These are phyloP conservation scores for Capricornis sumatraensis DNA, from an alignment of 2,113 vertebrate species.

Conservation along the genomic window DNA sequence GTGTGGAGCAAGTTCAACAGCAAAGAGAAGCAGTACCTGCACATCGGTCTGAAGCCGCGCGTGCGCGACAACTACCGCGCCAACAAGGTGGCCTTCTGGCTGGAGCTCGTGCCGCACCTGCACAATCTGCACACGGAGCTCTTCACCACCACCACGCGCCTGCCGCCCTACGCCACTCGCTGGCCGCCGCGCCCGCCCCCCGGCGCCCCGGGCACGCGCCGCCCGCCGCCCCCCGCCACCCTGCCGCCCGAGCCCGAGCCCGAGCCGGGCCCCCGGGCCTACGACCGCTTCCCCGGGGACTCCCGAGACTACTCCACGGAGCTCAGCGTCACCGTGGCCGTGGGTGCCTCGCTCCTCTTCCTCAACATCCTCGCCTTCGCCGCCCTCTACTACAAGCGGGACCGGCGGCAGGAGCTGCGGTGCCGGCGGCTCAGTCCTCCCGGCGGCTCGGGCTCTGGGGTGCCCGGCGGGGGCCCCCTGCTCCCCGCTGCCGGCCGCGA, in stretches of 20 bases:
- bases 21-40: slow-evolving; percentile 95
- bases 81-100: slow-evolving; percentile 96
- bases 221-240: slow-evolving; percentile 81
- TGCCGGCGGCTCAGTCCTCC: slow-evolving; percentile 84
- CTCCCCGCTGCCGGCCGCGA: slow-evolving; percentile 87
- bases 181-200: slow-evolving; percentile 76
- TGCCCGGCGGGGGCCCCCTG: slow-evolving; percentile 77
- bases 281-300: slow-evolving; percentile 87
- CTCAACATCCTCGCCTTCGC: slow-evolving; percentile 95
- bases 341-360: slow-evolving; percentile 92
- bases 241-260: slow-evolving; percentile 83
- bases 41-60: slow-evolving; percentile 92
- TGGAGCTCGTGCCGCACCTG: slow-evolving; percentile 92
- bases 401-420: slow-evolving; percentile 90
- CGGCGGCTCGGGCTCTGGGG: slow-evolving; percentile 59
- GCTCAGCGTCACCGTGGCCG: slow-evolving; percentile 91
- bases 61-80: slow-evolving; percentile 93
- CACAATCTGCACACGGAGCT: slow-evolving; percentile 87
- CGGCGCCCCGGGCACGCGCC: slow-evolving; percentile 80
- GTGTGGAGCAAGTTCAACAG: slow-evolving; percentile 97
- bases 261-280: slow-evolving; percentile 80
- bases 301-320: slow-evolving; percentile 93
- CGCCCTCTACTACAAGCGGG: slow-evolving; percentile 94
- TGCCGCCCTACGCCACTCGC: slow-evolving; percentile 81
- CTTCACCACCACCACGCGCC: slow-evolving; percentile 84